A percentile compares a stretch with the other conserved stretches of the same genome.
These are phyloP conservation scores for Epinotia bilunana DNA, from an alignment of 2,888 invertebrate species.

Conservation along the genomic window DNA sequence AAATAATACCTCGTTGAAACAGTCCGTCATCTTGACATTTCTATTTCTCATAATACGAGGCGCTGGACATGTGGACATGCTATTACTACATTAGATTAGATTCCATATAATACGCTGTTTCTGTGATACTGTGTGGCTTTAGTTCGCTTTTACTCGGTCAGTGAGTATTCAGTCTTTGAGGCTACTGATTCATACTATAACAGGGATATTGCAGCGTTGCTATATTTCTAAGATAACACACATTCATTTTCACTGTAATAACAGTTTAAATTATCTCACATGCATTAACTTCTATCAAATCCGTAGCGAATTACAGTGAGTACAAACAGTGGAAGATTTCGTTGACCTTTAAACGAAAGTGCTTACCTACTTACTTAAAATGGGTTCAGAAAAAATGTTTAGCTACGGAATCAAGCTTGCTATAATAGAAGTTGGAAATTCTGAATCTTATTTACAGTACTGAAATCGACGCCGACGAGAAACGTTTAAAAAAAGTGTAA, in stretches of 20 bases:
- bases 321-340: not conserved
- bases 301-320: conserved; percentile 1
- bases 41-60: conserved; percentile 26
- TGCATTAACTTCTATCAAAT: not conserved
- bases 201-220: conserved; percentile 12
- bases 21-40: conserved; percentile 42
- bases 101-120: conserved; percentile 28
- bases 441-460: not conserved
- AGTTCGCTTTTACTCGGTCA: conserved; percentile 38
- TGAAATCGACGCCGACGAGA: not conserved
- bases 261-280: conserved; percentile 12
- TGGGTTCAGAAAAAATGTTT: too few species aligned
- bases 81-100: conserved; percentile 33
- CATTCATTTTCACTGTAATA: conserved; percentile 29
- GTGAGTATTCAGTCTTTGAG: conserved; percentile 28
- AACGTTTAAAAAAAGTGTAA: conserved; percentile 1
- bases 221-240: conserved; percentile 26
- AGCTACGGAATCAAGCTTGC: too few species aligned
- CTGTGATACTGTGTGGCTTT: conserved; percentile 24
- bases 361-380: too few species aligned
- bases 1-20: conserved; percentile 38
- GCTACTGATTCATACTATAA: conserved; percentile 38
- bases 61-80: conserved; percentile 26
- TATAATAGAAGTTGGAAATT: not conserved
- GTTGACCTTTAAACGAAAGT: too few species aligned